Base-by-base conservation (phyloP, 2,888 invertebrate species). In the Patella caerulea region DNA sequence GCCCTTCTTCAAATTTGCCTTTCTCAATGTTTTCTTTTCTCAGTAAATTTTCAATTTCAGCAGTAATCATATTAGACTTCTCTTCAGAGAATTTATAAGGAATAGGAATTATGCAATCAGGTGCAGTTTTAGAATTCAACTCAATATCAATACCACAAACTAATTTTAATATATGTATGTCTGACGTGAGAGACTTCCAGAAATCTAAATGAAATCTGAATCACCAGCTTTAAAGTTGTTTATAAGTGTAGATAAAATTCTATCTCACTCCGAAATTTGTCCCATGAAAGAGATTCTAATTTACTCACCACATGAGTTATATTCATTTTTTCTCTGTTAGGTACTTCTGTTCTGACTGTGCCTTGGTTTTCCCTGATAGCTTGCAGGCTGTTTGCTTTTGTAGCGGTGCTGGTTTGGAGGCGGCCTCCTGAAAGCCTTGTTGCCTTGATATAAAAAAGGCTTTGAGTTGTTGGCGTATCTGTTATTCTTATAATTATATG, bases 151-250 rank as follows among this genome's bases (percentile, higher is more conserved):
- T n/a, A 52, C 24, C 75, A 4, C 34, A 34, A 12, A 75, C 75
- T 29, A 34, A 19, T 69, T 55, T 45, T 53, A 70, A 29, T 12
- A 75, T 75, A 29, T 75, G 53, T 14, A 34, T 17, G 54, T 70
- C 75, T n/a, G 53, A 59, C 12, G 75, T 75, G 24, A 75, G 19
- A 3, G 34, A 17, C 55, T 70, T 14, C 70, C 71, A 75, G 12
- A 29, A 24, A 54, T 70, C 53, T 11, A 71, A 12, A 75, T 15
- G 71, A 29, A 54, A 70, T 54, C 24, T 12, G 11, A 75, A 29
- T 75, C 54, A 11, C 75, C 71, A 70, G 24, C 54, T 53, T 65
- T 56, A 24, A 75, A 75, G 17, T 56, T 56, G 56, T 56, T 56
- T n/a, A 56, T 56, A 15, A 56, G n/a, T 56, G 15, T n/a, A 56